These are phyloP conservation scores for Siphonodentalium dalli DNA, from an alignment of 2,888 invertebrate genomes.

Conservation along the genomic window DNA sequence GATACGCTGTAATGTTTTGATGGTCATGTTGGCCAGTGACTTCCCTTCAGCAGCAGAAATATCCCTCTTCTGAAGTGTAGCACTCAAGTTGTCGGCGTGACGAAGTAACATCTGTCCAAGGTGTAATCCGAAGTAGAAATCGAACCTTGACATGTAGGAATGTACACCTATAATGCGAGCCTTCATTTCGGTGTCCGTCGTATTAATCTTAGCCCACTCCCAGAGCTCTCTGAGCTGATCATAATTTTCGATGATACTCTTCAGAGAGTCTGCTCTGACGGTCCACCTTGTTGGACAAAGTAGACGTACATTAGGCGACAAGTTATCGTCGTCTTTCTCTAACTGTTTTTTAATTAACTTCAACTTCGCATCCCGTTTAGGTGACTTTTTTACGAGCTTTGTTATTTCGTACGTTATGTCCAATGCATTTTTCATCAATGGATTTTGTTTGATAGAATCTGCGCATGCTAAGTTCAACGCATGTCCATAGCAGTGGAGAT, in stretches of 20 bases:
- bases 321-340: neutral
- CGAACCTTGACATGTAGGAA: slow-evolving; percentile 9
- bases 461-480: neutral
- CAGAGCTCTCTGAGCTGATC: slow-evolving; percentile 2
- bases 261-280: slow-evolving; percentile 9
- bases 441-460: neutral
- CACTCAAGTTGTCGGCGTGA: slow-evolving; percentile 15
- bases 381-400: slow-evolving; percentile 17
- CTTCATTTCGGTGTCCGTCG: slow-evolving; percentile 11
- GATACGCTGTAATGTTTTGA: slow-evolving; percentile 5
- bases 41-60: slow-evolving; percentile 7
- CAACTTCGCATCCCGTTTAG: slow-evolving; percentile 13
- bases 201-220: neutral
- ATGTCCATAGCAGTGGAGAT: slow-evolving; percentile 11
- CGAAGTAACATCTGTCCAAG: neutral
- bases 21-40: slow-evolving; percentile 1
- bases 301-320: slow-evolving; percentile 4
- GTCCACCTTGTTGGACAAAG: slow-evolving; percentile 22
- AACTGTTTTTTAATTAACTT: slow-evolving; percentile 13
- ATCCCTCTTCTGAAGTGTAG: neutral
- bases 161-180: slow-evolving; percentile 9
- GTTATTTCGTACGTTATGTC: slow-evolving; percentile 16
- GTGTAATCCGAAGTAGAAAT: slow-evolving; percentile 4
- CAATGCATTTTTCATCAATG: neutral
- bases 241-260: slow-evolving; percentile 12